These are phyloP conservation scores for Caenorhabditis latens DNA, from an alignment of 1,140 invertebrate genomes.

Conservation along the genomic window DNA sequence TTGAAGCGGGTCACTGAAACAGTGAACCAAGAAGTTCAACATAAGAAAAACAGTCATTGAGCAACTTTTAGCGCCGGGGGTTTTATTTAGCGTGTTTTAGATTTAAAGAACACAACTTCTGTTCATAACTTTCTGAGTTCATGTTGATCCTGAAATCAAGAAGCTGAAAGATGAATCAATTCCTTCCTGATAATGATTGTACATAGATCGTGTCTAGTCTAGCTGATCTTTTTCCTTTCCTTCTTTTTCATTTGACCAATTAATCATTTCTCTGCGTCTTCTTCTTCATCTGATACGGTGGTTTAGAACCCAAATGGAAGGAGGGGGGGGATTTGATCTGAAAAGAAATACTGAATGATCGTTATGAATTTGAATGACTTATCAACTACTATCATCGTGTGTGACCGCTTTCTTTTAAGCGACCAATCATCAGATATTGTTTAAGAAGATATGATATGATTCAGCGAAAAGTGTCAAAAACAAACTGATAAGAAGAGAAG, in stretches of 20 bases:
- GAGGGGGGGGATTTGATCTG: neutral
- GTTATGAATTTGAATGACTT: constrained; percentile 10
- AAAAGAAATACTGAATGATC: neutral
- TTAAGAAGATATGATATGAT: constrained; percentile 50
- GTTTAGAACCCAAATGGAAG: constrained; percentile 25
- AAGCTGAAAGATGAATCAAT: too few species aligned
- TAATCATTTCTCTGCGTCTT: neutral
- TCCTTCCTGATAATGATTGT: neutral
- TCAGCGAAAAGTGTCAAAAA: constrained; percentile 54
- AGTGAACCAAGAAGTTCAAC: neutral
- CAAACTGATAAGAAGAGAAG: constrained; percentile 21
- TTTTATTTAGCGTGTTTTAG: too few species aligned
- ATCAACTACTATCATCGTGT: neutral
- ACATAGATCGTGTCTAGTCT: constrained; percentile 34
- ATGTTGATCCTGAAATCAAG: too few species aligned
- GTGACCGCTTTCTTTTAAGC: constrained; percentile 29
- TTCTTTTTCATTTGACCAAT: constrained; percentile 22
- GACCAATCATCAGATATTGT: constrained; percentile 51
- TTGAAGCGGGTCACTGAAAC: neutral
- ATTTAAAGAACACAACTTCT: too few species aligned
- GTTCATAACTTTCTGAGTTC: too few species aligned
- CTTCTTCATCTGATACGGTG: neutral
- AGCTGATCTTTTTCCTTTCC: constrained; percentile 1
- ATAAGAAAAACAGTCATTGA: too few species aligned
- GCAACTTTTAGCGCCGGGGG: too few species aligned